These are phyloP conservation scores for Agrochola macilenta DNA, from an alignment of 2,888 invertebrate species.

Conservation along the genomic window DNA sequence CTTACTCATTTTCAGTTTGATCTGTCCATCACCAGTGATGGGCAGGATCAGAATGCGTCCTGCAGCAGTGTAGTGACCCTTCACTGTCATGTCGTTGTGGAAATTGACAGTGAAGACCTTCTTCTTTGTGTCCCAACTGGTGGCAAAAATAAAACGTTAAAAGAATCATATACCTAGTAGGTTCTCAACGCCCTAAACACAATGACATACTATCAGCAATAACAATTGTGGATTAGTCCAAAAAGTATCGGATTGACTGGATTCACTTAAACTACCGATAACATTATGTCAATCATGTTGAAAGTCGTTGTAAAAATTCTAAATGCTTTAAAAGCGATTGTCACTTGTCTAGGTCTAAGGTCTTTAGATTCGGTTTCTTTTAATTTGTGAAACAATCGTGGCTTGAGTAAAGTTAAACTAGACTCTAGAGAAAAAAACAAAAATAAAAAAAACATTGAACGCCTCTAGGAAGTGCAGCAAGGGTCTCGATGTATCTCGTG, in stretches of 20 bases:
- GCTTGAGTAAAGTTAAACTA: neutral
- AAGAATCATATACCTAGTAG: no score
- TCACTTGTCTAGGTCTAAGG: no score
- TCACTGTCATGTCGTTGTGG: constrained; percentile 45
- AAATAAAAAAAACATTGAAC: no score
- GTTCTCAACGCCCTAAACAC: no score
- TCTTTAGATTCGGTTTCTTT: neutral
- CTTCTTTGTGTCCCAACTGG: constrained; percentile 58
- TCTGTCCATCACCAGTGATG: constrained; percentile 72
- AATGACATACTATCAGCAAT: no score
- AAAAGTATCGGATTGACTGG: no score
- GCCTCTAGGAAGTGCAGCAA: neutral
- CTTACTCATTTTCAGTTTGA: constrained; percentile 68
- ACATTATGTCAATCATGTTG: no score
- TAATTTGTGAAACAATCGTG: no score
- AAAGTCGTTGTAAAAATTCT: no score
- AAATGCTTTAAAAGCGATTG: no score
- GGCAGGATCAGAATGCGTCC: constrained; percentile 72
- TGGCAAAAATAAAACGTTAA: neutral
- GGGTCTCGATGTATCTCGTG: neutral
- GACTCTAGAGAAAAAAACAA: neutral
- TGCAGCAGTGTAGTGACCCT: constrained; percentile 71
- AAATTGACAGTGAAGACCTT: constrained; percentile 44
- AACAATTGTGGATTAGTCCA: no score
- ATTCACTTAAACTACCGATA: no score